phyloP scores from a whole-genome alignment of 2,113 vertebrate species.

The Hippoglossus stenolepis region DNA sequence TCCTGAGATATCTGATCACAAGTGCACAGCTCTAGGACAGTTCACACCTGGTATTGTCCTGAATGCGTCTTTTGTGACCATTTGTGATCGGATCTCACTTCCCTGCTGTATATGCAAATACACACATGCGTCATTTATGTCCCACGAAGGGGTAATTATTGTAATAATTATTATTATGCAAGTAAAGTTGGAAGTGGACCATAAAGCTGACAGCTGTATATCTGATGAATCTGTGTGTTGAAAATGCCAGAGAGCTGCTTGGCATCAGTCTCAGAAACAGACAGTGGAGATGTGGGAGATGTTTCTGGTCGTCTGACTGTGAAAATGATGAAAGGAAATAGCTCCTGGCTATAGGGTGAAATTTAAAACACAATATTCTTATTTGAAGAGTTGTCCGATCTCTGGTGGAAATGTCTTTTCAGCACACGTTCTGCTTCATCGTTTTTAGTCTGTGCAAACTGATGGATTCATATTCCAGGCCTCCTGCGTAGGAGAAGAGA shows the following conservation, averaged over 20 bases:
- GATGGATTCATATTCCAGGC: background rate
- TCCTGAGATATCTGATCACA: too few relatives aligned
- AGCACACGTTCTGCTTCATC: background rate
- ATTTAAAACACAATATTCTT: slow-evolving; percentile 19
- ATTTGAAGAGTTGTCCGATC: background rate
- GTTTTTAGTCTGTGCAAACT: slow-evolving; percentile 13
- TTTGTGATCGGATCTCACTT: background rate
- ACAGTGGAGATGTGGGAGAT: slow-evolving; percentile 25
- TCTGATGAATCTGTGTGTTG: slow-evolving; percentile 38
- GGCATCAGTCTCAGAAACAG: slow-evolving; percentile 24
- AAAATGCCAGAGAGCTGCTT: slow-evolving; percentile 48
- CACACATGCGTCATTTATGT: too few relatives aligned
- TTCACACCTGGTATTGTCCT: background rate
- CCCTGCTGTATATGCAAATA: background rate
- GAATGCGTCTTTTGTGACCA: background rate
- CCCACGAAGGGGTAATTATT: too few relatives aligned
- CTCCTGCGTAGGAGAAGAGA: background rate
- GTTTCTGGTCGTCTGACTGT: slow-evolving; percentile 33
- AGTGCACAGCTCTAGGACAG: background rate
- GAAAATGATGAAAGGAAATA: slow-evolving; percentile 31
- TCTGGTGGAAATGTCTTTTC: background rate
- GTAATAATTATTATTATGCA: too few relatives aligned
- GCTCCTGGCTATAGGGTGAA: slow-evolving; percentile 8
- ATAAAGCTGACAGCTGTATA: slow-evolving; percentile 41
- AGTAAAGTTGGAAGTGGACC: background rate